Percentiles rank a stretch among this genome's conserved stretches.
phyloP scores from a whole-genome alignment of 2,888 invertebrate species.

The Polydrusus cervinus region DNA sequence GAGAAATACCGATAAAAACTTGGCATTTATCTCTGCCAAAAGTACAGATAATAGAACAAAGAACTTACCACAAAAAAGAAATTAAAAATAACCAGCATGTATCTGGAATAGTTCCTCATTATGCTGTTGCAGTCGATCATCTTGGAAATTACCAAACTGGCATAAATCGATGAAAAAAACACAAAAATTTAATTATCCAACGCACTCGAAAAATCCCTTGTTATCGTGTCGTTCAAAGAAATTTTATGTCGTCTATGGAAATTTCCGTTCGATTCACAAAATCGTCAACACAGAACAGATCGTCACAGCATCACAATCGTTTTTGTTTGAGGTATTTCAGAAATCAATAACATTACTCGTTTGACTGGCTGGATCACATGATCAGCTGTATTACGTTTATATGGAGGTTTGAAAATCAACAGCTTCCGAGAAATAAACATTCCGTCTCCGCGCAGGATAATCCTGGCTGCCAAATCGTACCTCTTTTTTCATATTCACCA shows the following conservation, averaged over 20 bases:
- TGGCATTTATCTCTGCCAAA: slow-evolving; percentile 11
- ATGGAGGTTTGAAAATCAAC: slow-evolving; percentile 4
- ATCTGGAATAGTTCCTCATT: slow-evolving; percentile 71
- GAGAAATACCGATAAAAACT: slow-evolving; percentile 15
- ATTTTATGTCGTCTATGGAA: too few species aligned
- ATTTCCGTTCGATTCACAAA: slow-evolving; percentile 27
- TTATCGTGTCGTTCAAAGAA: too few species aligned
- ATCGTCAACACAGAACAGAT: slow-evolving; percentile 26
- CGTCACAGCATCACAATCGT: slow-evolving; percentile 10
- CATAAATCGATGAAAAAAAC: slow-evolving; percentile 20
- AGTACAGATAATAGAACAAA: slow-evolving; percentile 37
- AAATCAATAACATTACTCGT: slow-evolving; percentile 4
- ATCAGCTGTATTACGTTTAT: slow-evolving; percentile 17
- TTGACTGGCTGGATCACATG: slow-evolving; percentile 52
- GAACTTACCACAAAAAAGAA: slow-evolving; percentile 87
- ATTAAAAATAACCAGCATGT: slow-evolving; percentile 88
- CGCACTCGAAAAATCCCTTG: slow-evolving; percentile 3
- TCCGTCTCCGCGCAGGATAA: background rate
- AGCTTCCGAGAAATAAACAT: background rate
- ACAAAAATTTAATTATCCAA: slow-evolving; percentile 18
- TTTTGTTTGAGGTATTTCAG: background rate
- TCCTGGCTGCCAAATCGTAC: background rate
- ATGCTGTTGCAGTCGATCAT: slow-evolving; percentile 60
- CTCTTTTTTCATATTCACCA: too few species aligned
- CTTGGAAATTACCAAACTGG: slow-evolving; percentile 8